Evolutionary conservation across 1,140 invertebrate genomes (phyloP).

Genomic region (Drosophila jambulina): DNA sequence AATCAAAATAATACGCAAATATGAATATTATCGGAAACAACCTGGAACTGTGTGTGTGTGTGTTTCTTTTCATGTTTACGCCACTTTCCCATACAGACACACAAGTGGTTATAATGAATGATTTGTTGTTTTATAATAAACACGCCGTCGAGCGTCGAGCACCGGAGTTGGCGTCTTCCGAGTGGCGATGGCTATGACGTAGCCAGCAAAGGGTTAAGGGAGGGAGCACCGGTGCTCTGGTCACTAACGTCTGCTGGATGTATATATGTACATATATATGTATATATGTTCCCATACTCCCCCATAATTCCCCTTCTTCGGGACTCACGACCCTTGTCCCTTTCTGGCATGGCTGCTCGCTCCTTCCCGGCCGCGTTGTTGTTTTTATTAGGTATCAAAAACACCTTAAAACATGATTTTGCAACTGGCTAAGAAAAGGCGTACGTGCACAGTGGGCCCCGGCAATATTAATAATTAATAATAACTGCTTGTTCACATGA

Average conservation of each 20-base stretch:
- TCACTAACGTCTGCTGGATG: constrained; percentile 29
- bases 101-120: constrained; percentile 84
- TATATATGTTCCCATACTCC: constrained; percentile 11
- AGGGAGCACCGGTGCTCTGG: constrained; percentile 20
- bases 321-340: constrained; percentile 46
- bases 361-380: constrained; percentile 60
- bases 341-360: constrained; percentile 66
- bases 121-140: constrained; percentile 85
- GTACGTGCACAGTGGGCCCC: constrained; percentile 56
- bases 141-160: constrained; percentile 64
- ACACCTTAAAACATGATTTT: constrained; percentile 84
- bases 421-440: constrained; percentile 68
- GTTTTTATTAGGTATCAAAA: constrained; percentile 84
- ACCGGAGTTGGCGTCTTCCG: constrained; percentile 50
- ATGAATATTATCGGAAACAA: constrained; percentile 75
- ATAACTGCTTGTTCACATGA: constrained; percentile 36
- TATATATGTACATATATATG: neutral
- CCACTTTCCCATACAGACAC: constrained; percentile 78
- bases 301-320: constrained; percentile 22
- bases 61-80: constrained; percentile 80
- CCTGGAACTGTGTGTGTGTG: constrained; percentile 34
- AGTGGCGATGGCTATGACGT: constrained; percentile 66
- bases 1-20: constrained; percentile 84
- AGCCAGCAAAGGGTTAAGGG: constrained; percentile 47
- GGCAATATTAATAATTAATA: constrained; percentile 18